Conservation (phyloP, 2,797 vertebrate species). For the Hozukius guyotensis region DNA sequence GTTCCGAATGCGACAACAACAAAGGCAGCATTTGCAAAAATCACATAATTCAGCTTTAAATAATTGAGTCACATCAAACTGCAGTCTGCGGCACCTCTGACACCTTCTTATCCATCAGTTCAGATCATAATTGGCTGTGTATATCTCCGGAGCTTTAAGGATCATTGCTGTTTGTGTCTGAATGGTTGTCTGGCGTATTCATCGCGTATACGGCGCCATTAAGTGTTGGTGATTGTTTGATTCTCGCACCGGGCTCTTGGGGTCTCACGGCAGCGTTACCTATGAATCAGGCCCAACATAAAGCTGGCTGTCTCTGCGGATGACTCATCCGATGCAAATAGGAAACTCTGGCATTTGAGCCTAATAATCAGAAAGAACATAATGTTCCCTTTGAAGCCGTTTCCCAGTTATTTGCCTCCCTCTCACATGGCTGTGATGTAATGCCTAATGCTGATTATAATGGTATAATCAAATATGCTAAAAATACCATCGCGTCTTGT, state of each 20-base stretch:
- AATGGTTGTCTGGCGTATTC: slow-evolving; percentile 52
- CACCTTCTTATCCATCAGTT: slow-evolving; percentile 45
- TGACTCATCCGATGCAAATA: slow-evolving; percentile 75
- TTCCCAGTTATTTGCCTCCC: slow-evolving; percentile 60
- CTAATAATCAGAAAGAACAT: slow-evolving; percentile 76
- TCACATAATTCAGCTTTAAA: slow-evolving; percentile 49
- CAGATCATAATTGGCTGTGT: slow-evolving; percentile 53
- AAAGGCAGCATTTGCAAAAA: slow-evolving; percentile 22
- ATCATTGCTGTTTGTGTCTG: slow-evolving; percentile 54
- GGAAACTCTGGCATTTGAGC: slow-evolving; percentile 70
- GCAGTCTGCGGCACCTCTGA: slow-evolving; percentile 31
- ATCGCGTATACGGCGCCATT: slow-evolving; percentile 52
- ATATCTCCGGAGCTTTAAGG: slow-evolving; percentile 49
- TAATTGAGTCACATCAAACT: slow-evolving; percentile 57
- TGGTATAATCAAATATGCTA: slow-evolving; percentile 48
- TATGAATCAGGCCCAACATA: slow-evolving; percentile 61
- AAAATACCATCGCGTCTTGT: slow-evolving; percentile 55
- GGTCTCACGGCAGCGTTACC: slow-evolving; percentile 52
- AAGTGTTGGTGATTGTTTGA: slow-evolving; percentile 64
- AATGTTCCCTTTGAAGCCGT: slow-evolving; percentile 75
- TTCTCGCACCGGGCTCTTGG: slow-evolving; percentile 46
- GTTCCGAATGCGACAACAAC: slow-evolving; percentile 46
- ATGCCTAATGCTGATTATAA: slow-evolving; percentile 61
- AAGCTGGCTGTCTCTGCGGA: slow-evolving; percentile 52
- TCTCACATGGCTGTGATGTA: slow-evolving; percentile 68